A percentile compares a stretch with the other conserved stretches of the same genome.
phyloP scores from a whole-genome alignment of 2,113 vertebrate genomes.

The Dunckerocampus dactyliophorus region DNA sequence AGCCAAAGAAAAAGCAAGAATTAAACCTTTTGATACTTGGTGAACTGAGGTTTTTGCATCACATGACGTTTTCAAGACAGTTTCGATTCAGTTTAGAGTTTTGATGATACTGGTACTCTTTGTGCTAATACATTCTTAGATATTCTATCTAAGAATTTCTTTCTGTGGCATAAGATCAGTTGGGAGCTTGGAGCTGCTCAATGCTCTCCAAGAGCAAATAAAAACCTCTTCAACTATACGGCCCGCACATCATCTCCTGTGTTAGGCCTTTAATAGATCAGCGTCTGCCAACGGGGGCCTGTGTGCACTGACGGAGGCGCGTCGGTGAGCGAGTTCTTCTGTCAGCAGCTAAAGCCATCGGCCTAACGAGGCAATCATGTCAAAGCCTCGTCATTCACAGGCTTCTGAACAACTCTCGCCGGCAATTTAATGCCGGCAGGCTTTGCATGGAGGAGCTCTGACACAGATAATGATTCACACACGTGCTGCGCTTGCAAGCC shows the following conservation, averaged over 20 bases:
- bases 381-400: constrained; percentile 40
- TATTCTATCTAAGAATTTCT: no score
- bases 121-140: no score
- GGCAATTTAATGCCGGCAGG: constrained; percentile 49
- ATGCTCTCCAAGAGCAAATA: constrained; percentile 41
- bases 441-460: constrained; percentile 49
- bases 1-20: no score
- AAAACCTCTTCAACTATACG: constrained; percentile 41
- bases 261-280: constrained; percentile 25
- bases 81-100: no score
- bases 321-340: constrained; percentile 3
- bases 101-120: no score
- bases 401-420: constrained; percentile 19
- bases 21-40: no score
- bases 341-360: constrained; percentile 23
- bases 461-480: constrained; percentile 69
- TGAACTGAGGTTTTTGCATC: no score
- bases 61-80: no score
- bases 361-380: constrained; percentile 40
- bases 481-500: constrained; percentile 65
- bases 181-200: neutral
- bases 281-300: constrained; percentile 29
- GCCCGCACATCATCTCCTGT: constrained; percentile 15
- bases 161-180: no score
- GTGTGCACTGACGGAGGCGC: constrained; percentile 8